Base-by-base conservation (phyloP, 2,113 vertebrate species). In the Natator depressus region DNA sequence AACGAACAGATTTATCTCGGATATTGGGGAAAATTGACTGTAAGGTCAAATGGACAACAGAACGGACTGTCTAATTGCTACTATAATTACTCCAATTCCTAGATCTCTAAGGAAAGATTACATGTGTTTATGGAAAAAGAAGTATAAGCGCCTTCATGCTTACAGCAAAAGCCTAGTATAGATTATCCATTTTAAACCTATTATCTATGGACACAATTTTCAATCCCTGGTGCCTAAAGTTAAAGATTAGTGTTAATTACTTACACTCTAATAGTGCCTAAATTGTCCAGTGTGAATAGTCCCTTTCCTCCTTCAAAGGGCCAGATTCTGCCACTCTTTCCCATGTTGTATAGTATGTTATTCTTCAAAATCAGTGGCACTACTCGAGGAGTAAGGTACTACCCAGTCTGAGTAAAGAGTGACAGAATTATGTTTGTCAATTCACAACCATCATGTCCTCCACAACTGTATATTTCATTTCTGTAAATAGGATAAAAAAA, bases 1-100 rank as follows among this genome's bases (percentile, higher is more conserved):
- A 79, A 95, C 20, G 84, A 91, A 96, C 94, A 94, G 87, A 96
- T 86, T 94, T 93, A 80, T 81, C 76, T 38, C 95, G 82, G 87
- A 91, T 94, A 87, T 78, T 8, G 72, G 35, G 75, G 72, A 38
- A 62, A 72, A 89, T 87, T 92, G 90, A 75, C 19, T 19, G 47
- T 75, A 69, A 95, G 38, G 93, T 91, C 89, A 93, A 62, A 88
- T 75, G 9, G 88, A 93, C 54, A 83, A 92, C 94, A 91, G 89
- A 90, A 88, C 24, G 89, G 94, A 91, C 19, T 0, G 10, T 59
- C 17, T 92, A 54, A 8, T 29, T 27, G 83, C 85, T 89, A 1
- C 53, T 75, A 47, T 75, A 29, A 89, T 79, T 42, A 95, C 90
- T 57, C 5, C 2, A 81, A 72, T 31, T 50, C 78, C 86, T 87